A percentile compares a stretch with the other conserved stretches of the same genome.
Conservation (phyloP, 2,888 invertebrate species). For the Leistus spinibarbis region DNA sequence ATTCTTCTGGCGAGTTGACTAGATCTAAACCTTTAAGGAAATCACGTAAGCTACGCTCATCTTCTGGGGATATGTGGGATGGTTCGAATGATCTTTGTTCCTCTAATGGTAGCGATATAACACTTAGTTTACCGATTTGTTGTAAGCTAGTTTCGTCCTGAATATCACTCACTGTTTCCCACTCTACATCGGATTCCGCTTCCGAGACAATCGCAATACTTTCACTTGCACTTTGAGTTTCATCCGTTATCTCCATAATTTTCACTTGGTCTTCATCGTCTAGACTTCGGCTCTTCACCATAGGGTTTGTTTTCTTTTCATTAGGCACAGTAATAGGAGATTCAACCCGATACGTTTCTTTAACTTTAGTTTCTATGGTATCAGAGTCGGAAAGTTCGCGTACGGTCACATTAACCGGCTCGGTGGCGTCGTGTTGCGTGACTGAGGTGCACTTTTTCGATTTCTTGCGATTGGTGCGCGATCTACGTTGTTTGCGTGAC, state of each 20-base stretch:
- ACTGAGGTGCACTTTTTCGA: slow-evolving; percentile 40
- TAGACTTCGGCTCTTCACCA: slow-evolving; percentile 53
- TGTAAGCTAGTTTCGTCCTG: slow-evolving; percentile 48
- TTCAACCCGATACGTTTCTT: slow-evolving; percentile 52
- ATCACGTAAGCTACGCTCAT: slow-evolving; percentile 62
- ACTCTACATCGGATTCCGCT: slow-evolving; percentile 67
- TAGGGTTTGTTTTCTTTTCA: slow-evolving; percentile 23
- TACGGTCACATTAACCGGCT: slow-evolving; percentile 18
- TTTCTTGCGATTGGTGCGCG: slow-evolving; percentile 44
- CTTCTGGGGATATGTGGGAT: slow-evolving; percentile 61
- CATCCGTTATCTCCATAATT: slow-evolving; percentile 55
- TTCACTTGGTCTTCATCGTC: slow-evolving; percentile 54
- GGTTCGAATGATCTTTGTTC: slow-evolving; percentile 44
- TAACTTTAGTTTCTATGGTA: not conserved
- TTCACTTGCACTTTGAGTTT: slow-evolving; percentile 53
- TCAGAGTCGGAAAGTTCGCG: not conserved
- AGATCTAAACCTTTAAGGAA: slow-evolving; percentile 65
- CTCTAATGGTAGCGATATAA: slow-evolving; percentile 58
- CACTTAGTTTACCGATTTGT: slow-evolving; percentile 56
- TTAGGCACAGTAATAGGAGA: slow-evolving; percentile 48
- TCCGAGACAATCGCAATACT: slow-evolving; percentile 64
- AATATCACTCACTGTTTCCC: slow-evolving; percentile 59
- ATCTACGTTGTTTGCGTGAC: slow-evolving; percentile 43
- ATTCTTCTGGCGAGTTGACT: slow-evolving; percentile 59
- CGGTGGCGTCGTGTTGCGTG: slow-evolving; percentile 13